These are phyloP conservation scores for Atrichornis clamosus DNA, from an alignment of 2,113 vertebrate species.

Conservation along the genomic window DNA sequence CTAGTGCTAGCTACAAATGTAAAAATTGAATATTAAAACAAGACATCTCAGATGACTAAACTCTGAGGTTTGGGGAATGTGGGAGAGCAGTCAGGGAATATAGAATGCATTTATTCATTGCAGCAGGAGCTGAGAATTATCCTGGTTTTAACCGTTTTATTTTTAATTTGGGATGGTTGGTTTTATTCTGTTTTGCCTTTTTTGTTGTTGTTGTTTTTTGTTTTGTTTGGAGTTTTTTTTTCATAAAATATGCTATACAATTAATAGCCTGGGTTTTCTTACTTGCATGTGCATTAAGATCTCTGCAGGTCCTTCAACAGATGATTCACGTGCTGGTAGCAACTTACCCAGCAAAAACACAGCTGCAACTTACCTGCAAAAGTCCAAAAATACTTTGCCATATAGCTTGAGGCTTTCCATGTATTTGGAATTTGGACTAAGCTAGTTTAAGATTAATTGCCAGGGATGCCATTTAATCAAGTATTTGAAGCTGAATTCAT, in stretches of 20 bases:
- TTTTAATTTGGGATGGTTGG: not conserved
- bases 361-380: not conserved
- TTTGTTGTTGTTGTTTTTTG: not conserved
- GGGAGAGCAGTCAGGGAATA: not conserved
- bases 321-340: not conserved
- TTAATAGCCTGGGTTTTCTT: not conserved
- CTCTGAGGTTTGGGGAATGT: not conserved
- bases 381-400: not conserved
- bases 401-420: not conserved
- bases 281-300: not conserved
- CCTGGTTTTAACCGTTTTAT: not conserved
- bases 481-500: not conserved
- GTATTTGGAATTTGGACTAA: not conserved
- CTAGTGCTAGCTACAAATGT: not conserved
- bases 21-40: not conserved
- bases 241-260: rapidly evolving
- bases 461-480: not conserved
- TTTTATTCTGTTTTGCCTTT: not conserved
- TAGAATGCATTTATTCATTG: not conserved
- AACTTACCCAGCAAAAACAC: not conserved
- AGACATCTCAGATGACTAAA: not conserved
- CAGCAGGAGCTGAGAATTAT: not conserved
- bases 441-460: not conserved
- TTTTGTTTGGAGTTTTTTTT: not conserved
- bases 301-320: not conserved